phyloP scores from a whole-genome alignment of 1,140 invertebrate genomes.

The Lithobius niger region DNA sequence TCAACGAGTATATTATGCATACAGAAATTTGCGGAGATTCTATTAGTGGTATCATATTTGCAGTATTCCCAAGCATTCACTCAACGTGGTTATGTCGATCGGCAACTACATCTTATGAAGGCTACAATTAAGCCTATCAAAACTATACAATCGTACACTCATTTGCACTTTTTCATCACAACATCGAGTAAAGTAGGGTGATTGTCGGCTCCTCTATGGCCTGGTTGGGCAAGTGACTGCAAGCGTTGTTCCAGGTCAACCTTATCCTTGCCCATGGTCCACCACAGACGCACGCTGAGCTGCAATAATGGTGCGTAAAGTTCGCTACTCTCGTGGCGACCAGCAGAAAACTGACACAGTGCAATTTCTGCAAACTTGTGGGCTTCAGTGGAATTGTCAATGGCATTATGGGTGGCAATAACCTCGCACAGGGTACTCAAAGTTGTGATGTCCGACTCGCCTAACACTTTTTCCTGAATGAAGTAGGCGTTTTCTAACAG shows the following conservation, averaged over 20 bases:
- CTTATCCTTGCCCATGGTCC: conserved; percentile 46
- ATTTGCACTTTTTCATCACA: conserved; percentile 5
- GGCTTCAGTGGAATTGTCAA: conserved; percentile 40
- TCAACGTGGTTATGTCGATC: too few relatives aligned
- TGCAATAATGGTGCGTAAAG: conserved; percentile 55
- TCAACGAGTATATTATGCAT: too few relatives aligned
- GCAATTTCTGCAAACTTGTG: conserved; percentile 54
- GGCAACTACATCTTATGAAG: too few relatives aligned
- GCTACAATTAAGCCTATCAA: background rate
- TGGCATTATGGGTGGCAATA: conserved; percentile 42
- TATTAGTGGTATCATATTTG: too few relatives aligned
- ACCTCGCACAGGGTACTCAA: conserved; percentile 50
- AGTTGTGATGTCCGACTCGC: conserved; percentile 51
- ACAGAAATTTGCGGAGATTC: too few relatives aligned
- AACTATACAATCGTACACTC: background rate
- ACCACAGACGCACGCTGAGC: conserved; percentile 49
- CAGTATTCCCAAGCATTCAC: too few relatives aligned
- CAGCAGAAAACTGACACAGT: conserved; percentile 45
- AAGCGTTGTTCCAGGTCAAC: conserved; percentile 43
- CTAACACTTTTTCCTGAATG: conserved; percentile 57
- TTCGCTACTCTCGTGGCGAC: conserved; percentile 46
- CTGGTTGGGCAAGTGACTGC: conserved; percentile 19
- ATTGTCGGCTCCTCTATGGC: background rate
- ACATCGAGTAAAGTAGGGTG: conserved; percentile 1
- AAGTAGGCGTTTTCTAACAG: conserved; percentile 54